Base-by-base conservation (phyloP, 2,888 invertebrate species). In the Cheilosia vulpina region DNA sequence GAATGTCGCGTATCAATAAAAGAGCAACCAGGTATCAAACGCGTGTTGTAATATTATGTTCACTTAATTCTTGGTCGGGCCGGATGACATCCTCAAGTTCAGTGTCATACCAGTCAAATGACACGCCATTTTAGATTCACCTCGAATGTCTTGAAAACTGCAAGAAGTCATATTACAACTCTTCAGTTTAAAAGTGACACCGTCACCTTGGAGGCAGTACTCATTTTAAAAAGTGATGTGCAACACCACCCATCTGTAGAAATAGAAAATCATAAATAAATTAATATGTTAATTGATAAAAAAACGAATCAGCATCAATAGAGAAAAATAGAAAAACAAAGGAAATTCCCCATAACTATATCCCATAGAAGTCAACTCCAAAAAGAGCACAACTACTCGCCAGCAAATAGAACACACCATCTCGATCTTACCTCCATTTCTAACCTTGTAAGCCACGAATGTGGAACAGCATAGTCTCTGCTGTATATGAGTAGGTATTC, bases 381-480 rank as follows among this genome's bases (percentile, higher is more conserved):
- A 63, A 63, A 47, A 63, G 63, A 63, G 47, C 63, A 4, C 45
- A 53, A 19, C 21, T 17, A 19, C 21, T 17, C 21, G 31, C 31
- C 13, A 55, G 50, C 65, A 62, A 62, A 69, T 62, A 55, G 69
- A 81, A 81, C 81, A 52, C 62, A 38, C 38, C 38, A 38, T 13
- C 38, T 38, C 38, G 38, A 68, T 68, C 75, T 66, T 72, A 34
- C 68, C 45, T 34, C 73, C 47, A 78, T 63, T 68, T 34, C 43
- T 63, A 83, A 78, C 83, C 83, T 83, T 83, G 78, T 72, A 68
- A 15, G 52, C 55, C 72, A 72, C 38, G 62, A 83, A 78, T 79
- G 55, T 83, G 83, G 79, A 83, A 83, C 83, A 83, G 41, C 73
- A 71, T 60, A 52, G 6, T 15, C 15, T 13, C 2, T 15, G 21